Conservation (phyloP, 2,113 vertebrate genomes). For the Saguinus imperator region DNA sequence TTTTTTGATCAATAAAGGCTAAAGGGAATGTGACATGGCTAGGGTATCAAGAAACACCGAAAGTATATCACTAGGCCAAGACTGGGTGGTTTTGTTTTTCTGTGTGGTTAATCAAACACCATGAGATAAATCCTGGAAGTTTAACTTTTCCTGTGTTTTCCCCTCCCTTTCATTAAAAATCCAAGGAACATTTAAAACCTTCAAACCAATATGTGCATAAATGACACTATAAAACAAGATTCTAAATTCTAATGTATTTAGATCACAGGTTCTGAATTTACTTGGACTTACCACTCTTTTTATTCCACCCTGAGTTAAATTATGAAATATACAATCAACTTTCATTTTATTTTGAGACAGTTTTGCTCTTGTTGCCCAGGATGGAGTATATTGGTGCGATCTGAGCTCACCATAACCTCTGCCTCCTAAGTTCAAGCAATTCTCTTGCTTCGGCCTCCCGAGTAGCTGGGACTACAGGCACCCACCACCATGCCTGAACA, state of each 20-base stretch:
- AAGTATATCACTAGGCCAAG: not conserved
- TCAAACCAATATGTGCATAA: not conserved
- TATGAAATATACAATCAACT: not conserved
- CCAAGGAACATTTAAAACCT: slow-evolving; percentile 31
- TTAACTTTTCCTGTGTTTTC: not conserved
- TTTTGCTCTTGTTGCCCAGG: no score
- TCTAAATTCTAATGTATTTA: slow-evolving; percentile 28
- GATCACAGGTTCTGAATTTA: slow-evolving; percentile 10
- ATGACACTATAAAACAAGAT: not conserved
- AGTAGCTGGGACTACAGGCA: no score
- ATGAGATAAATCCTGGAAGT: not conserved
- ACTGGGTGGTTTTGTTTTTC: not conserved
- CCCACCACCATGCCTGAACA: no score
- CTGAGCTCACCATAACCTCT: no score
- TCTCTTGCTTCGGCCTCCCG: no score
- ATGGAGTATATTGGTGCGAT: no score
- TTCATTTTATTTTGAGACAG: not conserved
- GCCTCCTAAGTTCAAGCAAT: no score
- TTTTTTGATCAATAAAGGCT: not conserved
- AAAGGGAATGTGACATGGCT: not conserved
- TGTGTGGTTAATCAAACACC: not conserved
- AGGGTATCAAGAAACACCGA: slow-evolving; percentile 20
- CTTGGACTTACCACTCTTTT: slow-evolving; percentile 35
- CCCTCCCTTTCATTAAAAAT: slow-evolving; percentile 33
- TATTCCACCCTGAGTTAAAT: not conserved